A percentile compares a stretch with the other conserved stretches of the same genome.
Evolutionary conservation across 92 coral and sea anemone genomes (phyloP).

Genomic region (Bergia puertoricense): DNA sequence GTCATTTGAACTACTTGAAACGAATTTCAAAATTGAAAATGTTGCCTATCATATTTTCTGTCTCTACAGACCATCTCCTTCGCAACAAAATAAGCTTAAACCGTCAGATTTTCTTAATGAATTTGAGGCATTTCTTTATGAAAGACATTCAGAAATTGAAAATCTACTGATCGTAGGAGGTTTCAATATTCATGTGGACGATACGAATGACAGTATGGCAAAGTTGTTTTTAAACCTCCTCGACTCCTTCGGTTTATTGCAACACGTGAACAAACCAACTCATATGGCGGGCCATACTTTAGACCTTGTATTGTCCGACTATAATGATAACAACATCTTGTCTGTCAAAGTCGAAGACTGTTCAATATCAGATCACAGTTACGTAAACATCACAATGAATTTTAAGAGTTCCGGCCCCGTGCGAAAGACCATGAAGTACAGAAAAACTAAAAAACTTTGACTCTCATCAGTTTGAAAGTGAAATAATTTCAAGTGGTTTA

Average conservation of each 20-base stretch:
- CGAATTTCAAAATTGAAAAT: not conserved
- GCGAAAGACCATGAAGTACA: not conserved
- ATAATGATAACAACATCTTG: conserved; percentile 10
- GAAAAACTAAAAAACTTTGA: not conserved
- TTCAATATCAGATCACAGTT: not conserved
- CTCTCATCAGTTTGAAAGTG: not conserved
- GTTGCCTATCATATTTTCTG: not conserved
- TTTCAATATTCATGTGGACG: not conserved
- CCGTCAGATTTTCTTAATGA: not conserved
- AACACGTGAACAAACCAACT: conserved; percentile 9
- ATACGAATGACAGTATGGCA: conserved; percentile 1
- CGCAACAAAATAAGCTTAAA: not conserved
- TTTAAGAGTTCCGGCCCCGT: not conserved
- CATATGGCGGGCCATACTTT: conserved; percentile 1
- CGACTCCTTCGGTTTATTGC: not conserved
- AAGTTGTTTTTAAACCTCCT: not conserved
- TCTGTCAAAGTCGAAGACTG: conserved; percentile 18
- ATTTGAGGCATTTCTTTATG: not conserved
- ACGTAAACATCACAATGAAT: conserved; percentile 4
- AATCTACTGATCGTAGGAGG: not conserved
- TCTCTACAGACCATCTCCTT: not conserved
- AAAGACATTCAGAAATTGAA: not conserved
- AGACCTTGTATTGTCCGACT: conserved; percentile 1
- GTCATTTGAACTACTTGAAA: conserved; percentile 5
- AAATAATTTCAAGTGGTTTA: not conserved